Evolutionary conservation across 2,888 invertebrate genomes (phyloP), one percentile per base, ranked within the genome.

Genomic region (Mesodorylaimus sp.): DNA sequence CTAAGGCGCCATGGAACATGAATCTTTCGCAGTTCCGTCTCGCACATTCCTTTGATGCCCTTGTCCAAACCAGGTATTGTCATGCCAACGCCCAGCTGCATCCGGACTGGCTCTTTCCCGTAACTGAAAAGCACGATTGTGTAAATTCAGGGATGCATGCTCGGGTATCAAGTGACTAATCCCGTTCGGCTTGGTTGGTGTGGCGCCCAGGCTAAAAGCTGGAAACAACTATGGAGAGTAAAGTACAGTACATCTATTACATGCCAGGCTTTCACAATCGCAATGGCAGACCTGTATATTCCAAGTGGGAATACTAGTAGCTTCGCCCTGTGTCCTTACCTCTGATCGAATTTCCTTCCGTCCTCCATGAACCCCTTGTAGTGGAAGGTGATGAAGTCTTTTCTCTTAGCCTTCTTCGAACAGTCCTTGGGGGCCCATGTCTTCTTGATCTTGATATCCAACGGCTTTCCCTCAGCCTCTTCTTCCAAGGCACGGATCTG

Each of bases 1-100:
- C 59, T 59, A 44, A 65, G 49, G 39, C 64, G 52, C 52, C 58
- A 66, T 1, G 65, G 65, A 13, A 65, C 57, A 29, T 55, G 54
- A 43, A 65, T 58, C 29, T 61, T 63, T 21, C 63, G 36, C 38
- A 63, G 48, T 51, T 65, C 65, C 25, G 56, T 55, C 28, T 57
- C 57, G 50, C 65, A 65, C 56, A 61, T 59, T 39, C 60, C 62
- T 53, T 54, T 52, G 10, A 62, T 51, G 16, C 61, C 64, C 54
- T 65, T 66, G 55, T 65, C 65, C 39, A 65, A 45, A 23, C 65
- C 65, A 10, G 62, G 61, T 48, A 66, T 58, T 10, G 58, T 57
- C 63, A 64, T 64, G 47, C 64, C 64, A 5, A 59, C 58, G 5
- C 64, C 65, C 10, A 65, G 54, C 52, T 65, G 65, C 23, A 66